A percentile compares a stretch with the other conserved stretches of the same genome.
Conservation (phyloP, 2,888 invertebrate species). For the Podabrus alpinus region DNA sequence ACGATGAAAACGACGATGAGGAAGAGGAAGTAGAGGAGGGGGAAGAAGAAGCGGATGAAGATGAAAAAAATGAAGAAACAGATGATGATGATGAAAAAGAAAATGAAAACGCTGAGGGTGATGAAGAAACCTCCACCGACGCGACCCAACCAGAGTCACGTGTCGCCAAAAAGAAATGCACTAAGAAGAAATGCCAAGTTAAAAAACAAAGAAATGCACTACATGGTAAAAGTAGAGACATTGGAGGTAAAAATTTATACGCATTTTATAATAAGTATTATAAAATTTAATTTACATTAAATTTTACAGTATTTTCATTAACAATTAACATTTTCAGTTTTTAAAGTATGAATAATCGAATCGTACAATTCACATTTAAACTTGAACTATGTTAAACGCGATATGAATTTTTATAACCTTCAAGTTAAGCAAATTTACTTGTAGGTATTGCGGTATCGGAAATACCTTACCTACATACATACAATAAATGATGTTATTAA, state of each 20-base stretch:
- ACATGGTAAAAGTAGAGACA: background rate
- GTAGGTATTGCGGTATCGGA: slow-evolving; percentile 7
- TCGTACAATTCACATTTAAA: background rate
- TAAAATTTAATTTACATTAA: background rate
- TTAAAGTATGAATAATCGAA: too few relatives aligned
- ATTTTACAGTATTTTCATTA: background rate
- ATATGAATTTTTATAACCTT: background rate
- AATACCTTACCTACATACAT: slow-evolving; percentile 1
- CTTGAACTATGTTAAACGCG: background rate
- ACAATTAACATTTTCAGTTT: background rate
- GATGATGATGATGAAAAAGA: background rate
- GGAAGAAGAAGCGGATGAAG: background rate
- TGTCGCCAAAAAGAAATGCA: background rate
- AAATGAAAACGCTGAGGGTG: background rate
- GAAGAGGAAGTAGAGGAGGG: background rate
- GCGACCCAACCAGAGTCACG: background rate
- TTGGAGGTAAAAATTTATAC: background rate
- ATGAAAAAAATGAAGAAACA: background rate
- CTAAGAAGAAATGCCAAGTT: background rate
- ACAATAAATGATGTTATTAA: background rate
- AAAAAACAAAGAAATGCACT: background rate
- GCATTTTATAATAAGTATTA: background rate
- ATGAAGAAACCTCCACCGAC: background rate
- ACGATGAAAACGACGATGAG: background rate
- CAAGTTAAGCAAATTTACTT: background rate